A percentile compares a stretch with the other conserved stretches of the same genome.
phyloP scores from a whole-genome alignment of 2,888 invertebrate species.

The Aquatica leii region DNA sequence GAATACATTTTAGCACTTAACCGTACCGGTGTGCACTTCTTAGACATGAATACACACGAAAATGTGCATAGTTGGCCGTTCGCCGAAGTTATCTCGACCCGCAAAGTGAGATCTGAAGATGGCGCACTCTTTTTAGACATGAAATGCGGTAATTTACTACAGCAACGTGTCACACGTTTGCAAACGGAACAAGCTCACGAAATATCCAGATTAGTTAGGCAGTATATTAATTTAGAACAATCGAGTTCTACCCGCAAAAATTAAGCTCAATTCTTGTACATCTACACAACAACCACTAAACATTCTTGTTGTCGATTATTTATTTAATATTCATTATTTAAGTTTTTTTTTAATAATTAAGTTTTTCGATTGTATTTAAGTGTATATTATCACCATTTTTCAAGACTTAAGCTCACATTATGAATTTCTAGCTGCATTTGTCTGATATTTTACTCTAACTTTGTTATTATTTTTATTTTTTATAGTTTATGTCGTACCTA shows the following conservation, averaged over 20 bases:
- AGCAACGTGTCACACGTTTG: conserved; percentile 92
- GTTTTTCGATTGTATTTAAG: background rate
- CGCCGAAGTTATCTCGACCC: conserved; percentile 93
- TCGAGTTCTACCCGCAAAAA: conserved; percentile 52
- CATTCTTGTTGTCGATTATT: background rate
- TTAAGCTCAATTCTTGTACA: background rate
- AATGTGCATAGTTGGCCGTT: conserved; percentile 93
- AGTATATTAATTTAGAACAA: conserved; percentile 94
- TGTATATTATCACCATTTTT: conserved; percentile 11
- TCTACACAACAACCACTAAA: background rate
- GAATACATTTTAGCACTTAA: conserved; percentile 95
- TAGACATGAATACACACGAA: conserved; percentile 92
- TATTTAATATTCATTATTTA: conserved; percentile 6
- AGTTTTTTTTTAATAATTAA: background rate
- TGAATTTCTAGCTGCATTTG: no score
- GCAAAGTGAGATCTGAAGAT: conserved; percentile 91
- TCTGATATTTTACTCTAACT: no score
- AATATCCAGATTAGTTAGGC: conserved; percentile 93
- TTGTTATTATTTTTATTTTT: no score
- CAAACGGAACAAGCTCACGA: conserved; percentile 98
- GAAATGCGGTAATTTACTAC: conserved; percentile 96
- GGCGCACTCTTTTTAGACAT: conserved; percentile 93
- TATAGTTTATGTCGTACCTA: no score
- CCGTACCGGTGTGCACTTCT: conserved; percentile 90
- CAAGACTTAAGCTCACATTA: no score